Percentiles rank a stretch among this genome's conserved stretches.
These are phyloP conservation scores for Esox niger DNA, from an alignment of 2,113 vertebrate genomes.

Conservation along the genomic window DNA sequence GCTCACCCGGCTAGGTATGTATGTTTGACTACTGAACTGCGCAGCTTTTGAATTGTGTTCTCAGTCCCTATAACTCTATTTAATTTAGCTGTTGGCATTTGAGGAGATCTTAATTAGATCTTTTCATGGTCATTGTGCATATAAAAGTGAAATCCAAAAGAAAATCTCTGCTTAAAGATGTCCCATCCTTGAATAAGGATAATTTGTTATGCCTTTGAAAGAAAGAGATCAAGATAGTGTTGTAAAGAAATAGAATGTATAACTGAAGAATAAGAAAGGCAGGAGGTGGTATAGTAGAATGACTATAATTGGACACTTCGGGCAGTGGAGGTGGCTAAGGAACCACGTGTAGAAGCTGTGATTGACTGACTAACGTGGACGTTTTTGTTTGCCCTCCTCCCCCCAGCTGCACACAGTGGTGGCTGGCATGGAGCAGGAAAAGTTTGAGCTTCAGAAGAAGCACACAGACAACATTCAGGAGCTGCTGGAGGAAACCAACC, in stretches of 20 bases:
- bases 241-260: neutral
- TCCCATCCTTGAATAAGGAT: no score
- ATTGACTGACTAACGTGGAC: neutral
- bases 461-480: conserved; percentile 88
- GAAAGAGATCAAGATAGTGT: neutral
- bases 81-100: conserved; percentile 22
- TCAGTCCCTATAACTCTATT: conserved; percentile 22
- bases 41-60: conserved; percentile 36
- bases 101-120: conserved; percentile 37
- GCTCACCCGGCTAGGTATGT: neutral
- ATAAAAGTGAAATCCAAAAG: conserved; percentile 13
- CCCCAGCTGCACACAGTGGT: conserved; percentile 80
- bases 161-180: conserved; percentile 18
- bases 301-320: neutral
- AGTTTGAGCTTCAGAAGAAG: conserved; percentile 84
- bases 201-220: no score
- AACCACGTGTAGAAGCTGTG: neutral
- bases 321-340: neutral
- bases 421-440: conserved; percentile 90
- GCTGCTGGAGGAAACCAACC: conserved; percentile 85
- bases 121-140: conserved; percentile 24
- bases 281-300: neutral
- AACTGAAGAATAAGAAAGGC: neutral
- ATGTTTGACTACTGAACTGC: conserved; percentile 26
- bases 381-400: conserved; percentile 3